Evolutionary conservation across 2,888 invertebrate species (phyloP), one percentile per base, ranked within the genome.

Genomic region (Limnephilus rhombicus): DNA sequence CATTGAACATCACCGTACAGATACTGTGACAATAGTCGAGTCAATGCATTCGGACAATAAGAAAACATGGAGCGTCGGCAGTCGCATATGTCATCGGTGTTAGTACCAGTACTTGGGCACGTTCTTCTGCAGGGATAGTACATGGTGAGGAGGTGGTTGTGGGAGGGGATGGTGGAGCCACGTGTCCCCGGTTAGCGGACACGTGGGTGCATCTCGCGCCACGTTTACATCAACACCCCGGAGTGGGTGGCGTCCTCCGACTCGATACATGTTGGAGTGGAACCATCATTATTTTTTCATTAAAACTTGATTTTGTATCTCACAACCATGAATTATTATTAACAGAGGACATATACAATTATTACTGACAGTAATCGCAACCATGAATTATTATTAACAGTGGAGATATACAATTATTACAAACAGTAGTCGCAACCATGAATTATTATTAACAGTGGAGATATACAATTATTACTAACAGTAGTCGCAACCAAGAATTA

Each of bases 131-230:
- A 29, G 68, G 68, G 68, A 68, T 68, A n/a, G 68, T 68, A 24
- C 68, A n/a, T 68, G 24, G 68, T 68, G 68, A 7, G 68, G 68
- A 13, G 24, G 18, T 68, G 68, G 68, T 18, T 24, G 5, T 24
- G 2, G n/a, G 34, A 1, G 68, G 68, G 88, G 81, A 49, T 24
- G 24, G 80, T 24, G 45, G 49, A 29, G 80, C 18, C 93, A 92
- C 93, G 93, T 92, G 93, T 53, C 90, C 41, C 24, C 91, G 93
- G 92, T 93, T 93, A 93, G 89, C 80, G 92, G 89, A n/a, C 93
- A 93, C 93, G 93, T 92, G 93, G 90, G 88, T 80, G 81, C 49
- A 41, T 81, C 87, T 89, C 80, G 45, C 31, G 53, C 83, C 82
- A 34, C 29, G 41, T 29, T 53, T 34, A n/a, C 53, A 83, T 31